phyloP scores from a whole-genome alignment of 1,140 invertebrate species.

The Hesperophylax magnus region DNA sequence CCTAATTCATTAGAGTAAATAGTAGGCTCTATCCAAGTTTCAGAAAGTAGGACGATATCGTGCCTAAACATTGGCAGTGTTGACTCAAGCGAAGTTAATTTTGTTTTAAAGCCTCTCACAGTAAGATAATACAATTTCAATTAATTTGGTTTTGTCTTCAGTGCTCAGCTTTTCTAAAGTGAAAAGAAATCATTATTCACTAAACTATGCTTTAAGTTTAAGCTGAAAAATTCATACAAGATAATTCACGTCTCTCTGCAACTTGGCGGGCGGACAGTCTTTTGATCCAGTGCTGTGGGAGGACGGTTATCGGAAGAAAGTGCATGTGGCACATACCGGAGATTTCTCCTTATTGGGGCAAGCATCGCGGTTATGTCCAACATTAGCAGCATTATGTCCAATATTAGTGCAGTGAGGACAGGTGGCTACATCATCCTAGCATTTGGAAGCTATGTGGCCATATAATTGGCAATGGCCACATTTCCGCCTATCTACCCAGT shows the following conservation, averaged over 20 bases:
- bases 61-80: too few relatives aligned
- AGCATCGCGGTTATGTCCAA: background rate
- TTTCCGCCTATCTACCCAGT: background rate
- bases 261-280: conserved; percentile 1
- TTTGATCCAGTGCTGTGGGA: background rate
- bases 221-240: background rate
- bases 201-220: background rate
- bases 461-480: background rate
- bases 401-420: background rate
- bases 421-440: background rate
- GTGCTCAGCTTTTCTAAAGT: too few relatives aligned
- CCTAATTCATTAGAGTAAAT: too few relatives aligned
- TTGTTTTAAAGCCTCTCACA: too few relatives aligned
- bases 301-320: background rate
- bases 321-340: background rate
- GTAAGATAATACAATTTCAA: too few relatives aligned
- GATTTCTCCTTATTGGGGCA: background rate
- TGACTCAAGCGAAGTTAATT: too few relatives aligned
- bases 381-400: background rate
- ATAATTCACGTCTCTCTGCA: background rate
- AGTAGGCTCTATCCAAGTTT: too few relatives aligned
- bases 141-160: too few relatives aligned
- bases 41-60: too few relatives aligned
- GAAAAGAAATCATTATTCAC: too few relatives aligned
- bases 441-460: background rate